Evolutionary conservation across 2,888 invertebrate species (phyloP), one percentile per base, ranked within the genome.

Genomic region (Chouioia cunea): DNA sequence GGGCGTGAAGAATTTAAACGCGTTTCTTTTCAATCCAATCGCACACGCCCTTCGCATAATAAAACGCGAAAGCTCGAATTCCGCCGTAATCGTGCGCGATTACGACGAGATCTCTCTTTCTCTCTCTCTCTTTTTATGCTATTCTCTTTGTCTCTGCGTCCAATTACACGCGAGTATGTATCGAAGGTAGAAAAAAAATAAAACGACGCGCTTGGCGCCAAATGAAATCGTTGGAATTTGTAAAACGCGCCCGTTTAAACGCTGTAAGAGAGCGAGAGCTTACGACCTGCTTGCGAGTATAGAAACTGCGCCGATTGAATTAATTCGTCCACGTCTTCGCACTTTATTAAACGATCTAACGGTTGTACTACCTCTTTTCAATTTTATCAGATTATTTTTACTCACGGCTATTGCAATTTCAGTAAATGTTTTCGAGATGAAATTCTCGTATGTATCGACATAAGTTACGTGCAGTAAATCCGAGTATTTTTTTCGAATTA

Each of bases 171-270:
- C n/a, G 58, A 16, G 72, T 46, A 46, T 46, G 64, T 58, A 73
- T 73, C 36, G 67, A 67, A 63, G 10, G 36, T 6, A 47, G 58
- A 58, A 70, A 66, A 70, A 54, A 56, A 20, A 20, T 44, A 12
- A 44, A 10, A 54, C 52, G 4, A 22, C 8, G 10, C 50, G 67
- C 22, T 46, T n/a, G 54, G 36, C 47, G 52, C 60, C 12, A 70
- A 70, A 73, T 73, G 73, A 70, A 70, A 73, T 65, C 70, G 70
- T 67, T 62, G 70, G 70, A 70, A 73, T 73, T 66, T 58, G 60
- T 60, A 67, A 22, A 59, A 50, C 22, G 53, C 53, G 53, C 15
- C 62, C 57, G 2, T 36, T 36, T 36, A 36, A 57, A 36, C 70
- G 36, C 22, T 54, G 16, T 27, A n/a, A 14, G 18, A 44, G 15